Percentiles rank a stretch among this genome's conserved stretches.
Evolutionary conservation across 1,140 invertebrate species (phyloP).

Genomic region (Drosophila pruinosa): DNA sequence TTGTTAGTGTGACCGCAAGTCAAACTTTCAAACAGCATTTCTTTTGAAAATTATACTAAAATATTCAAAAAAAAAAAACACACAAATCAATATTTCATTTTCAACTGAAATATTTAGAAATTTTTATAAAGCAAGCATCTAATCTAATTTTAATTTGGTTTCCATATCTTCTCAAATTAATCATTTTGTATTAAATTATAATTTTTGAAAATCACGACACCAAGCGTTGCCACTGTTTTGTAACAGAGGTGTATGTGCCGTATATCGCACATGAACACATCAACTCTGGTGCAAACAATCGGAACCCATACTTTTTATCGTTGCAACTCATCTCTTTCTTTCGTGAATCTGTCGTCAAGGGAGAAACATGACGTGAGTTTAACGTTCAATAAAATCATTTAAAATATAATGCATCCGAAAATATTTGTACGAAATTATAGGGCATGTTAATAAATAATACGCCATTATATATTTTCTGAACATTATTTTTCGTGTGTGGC

Average conservation of each 20-base stretch:
- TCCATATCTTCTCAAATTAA: too few species aligned
- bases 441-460: neutral
- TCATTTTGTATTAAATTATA: neutral
- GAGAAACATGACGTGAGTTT: conserved; percentile 68
- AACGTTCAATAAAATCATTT: conserved; percentile 26
- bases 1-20: neutral
- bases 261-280: neutral
- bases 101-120: neutral
- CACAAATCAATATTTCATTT: neutral
- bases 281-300: conserved; percentile 10
- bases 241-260: neutral
- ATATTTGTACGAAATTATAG: neutral
- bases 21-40: neutral
- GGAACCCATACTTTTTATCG: neutral
- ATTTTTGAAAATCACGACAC: neutral
- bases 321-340: conserved; percentile 41
- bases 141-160: too few species aligned
- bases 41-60: neutral
- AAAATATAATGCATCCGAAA: neutral
- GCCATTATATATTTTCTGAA: neutral
- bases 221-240: conserved; percentile 10
- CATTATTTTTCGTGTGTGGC: conserved; percentile 40
- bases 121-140: neutral
- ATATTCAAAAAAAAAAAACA: too few species aligned
- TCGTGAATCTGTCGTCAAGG: conserved; percentile 45